These are phyloP conservation scores for Phengaris alcon DNA, from an alignment of 2,888 invertebrate species.

Conservation along the genomic window DNA sequence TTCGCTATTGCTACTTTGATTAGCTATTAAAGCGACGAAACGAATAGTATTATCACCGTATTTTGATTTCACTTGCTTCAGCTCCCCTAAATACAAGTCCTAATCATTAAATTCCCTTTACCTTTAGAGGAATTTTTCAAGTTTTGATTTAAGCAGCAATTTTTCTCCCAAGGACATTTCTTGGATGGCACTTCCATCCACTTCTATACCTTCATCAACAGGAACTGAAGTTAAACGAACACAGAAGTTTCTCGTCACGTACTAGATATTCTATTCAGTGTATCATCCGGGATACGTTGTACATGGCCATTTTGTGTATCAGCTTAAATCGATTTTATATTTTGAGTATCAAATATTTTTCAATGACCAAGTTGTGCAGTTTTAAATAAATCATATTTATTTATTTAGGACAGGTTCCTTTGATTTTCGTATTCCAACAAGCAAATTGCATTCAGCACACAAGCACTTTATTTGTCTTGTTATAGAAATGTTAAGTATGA, in stretches of 20 bases:
- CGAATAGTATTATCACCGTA: not conserved
- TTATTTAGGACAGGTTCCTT: no score
- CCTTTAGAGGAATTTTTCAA: no score
- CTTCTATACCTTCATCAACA: conserved; percentile 19
- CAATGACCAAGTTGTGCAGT: not conserved
- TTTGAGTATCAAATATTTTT: conserved; percentile 7
- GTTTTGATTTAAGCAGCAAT: no score
- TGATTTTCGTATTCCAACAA: not conserved
- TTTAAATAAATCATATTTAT: not conserved
- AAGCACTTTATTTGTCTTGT: no score
- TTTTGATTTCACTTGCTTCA: not conserved
- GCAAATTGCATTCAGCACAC: not conserved
- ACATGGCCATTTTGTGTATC: conserved; percentile 13
- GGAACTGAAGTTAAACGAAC: conserved; percentile 46
- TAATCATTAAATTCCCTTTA: no score
- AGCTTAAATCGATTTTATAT: conserved; percentile 26
- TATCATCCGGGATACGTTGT: conserved; percentile 29
- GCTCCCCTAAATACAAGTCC: no score
- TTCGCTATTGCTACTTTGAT: conserved; percentile 2
- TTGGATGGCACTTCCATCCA: not conserved
- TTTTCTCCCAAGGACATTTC: no score
- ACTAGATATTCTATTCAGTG: conserved; percentile 40
- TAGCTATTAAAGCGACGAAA: conserved; percentile 10
- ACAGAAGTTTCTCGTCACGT: conserved; percentile 45
- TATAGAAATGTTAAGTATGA: no score